phyloP scores from a whole-genome alignment of 2,113 vertebrate species.

The Cynoglossus semilaevis region DNA sequence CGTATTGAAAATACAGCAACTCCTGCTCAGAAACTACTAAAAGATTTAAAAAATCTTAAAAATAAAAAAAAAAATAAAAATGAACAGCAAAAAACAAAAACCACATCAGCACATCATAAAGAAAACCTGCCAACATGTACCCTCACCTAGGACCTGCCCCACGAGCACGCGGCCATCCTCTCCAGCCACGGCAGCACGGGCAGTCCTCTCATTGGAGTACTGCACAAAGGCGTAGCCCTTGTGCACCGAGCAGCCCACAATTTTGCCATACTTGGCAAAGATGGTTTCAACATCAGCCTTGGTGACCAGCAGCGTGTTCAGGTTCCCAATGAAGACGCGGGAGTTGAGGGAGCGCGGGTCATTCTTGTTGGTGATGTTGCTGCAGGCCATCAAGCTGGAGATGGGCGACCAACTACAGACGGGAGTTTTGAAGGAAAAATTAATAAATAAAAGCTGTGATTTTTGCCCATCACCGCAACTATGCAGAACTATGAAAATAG shows the following conservation, averaged over 20 bases:
- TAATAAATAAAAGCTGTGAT: too few relatives aligned
- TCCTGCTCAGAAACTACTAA: too few relatives aligned
- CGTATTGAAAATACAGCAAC: too few relatives aligned
- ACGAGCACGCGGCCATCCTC: constrained; percentile 89
- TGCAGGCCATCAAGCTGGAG: constrained; percentile 81
- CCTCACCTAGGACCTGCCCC: constrained; percentile 82
- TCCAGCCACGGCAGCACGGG: constrained; percentile 80
- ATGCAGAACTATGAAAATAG: too few relatives aligned
- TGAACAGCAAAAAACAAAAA: too few relatives aligned
- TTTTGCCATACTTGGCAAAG: constrained; percentile 90
- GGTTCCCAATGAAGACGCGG: constrained; percentile 90
- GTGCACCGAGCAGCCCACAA: constrained; percentile 90
- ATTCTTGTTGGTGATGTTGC: constrained; percentile 92
- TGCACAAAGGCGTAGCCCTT: constrained; percentile 92
- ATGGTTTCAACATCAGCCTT: constrained; percentile 90
- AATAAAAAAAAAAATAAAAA: too few relatives aligned
- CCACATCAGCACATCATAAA: too few relatives aligned
- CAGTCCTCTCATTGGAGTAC: constrained; percentile 85
- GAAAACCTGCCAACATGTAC: too few relatives aligned
- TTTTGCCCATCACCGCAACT: too few relatives aligned
- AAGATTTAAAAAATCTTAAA: too few relatives aligned
- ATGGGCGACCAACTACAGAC: constrained; percentile 44
- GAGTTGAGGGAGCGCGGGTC: constrained; percentile 90
- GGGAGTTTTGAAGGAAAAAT: not conserved
- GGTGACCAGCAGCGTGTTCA: constrained; percentile 90